These are phyloP conservation scores for Tyrophagus putrescentiae DNA, from an alignment of 1,140 invertebrate species.

Conservation along the genomic window DNA sequence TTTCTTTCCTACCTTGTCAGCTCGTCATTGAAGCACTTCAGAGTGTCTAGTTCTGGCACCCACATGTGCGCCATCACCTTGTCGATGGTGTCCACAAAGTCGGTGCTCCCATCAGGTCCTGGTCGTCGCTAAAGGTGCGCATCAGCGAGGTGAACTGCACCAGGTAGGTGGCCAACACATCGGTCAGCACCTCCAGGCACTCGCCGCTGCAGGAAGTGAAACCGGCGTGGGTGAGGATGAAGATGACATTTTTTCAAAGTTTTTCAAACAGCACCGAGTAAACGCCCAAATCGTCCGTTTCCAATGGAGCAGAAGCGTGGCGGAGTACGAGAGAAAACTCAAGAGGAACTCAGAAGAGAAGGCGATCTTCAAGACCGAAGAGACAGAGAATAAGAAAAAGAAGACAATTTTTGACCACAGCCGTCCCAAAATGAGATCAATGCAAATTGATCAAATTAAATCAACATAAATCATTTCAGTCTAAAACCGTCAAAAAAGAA, in stretches of 20 bases:
- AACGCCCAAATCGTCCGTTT: too few relatives aligned
- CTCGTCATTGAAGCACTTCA: neutral
- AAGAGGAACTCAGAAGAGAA: too few relatives aligned
- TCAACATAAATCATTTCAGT: constrained; percentile 30
- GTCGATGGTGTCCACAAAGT: neutral
- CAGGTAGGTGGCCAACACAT: constrained; percentile 1
- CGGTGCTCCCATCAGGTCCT: too few relatives aligned
- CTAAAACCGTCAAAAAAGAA: constrained; percentile 50
- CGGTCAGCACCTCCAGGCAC: neutral
- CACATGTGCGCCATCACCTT: constrained; percentile 1
- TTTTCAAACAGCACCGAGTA: neutral
- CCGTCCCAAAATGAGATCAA: too few relatives aligned
- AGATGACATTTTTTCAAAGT: neutral
- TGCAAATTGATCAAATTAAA: constrained; percentile 4
- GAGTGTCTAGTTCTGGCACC: neutral
- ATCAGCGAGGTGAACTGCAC: neutral
- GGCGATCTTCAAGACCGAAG: too few relatives aligned
- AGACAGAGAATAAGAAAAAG: too few relatives aligned
- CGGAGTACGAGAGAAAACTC: too few relatives aligned
- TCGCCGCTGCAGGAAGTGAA: neutral
- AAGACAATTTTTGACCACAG: too few relatives aligned
- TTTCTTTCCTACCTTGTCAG: neutral
- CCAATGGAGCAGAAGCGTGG: too few relatives aligned
- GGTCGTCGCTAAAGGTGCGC: neutral
- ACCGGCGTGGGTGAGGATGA: constrained; percentile 1